Evolutionary conservation across 2,888 invertebrate genomes (phyloP).

Genomic region (Halocaridina rubra): DNA sequence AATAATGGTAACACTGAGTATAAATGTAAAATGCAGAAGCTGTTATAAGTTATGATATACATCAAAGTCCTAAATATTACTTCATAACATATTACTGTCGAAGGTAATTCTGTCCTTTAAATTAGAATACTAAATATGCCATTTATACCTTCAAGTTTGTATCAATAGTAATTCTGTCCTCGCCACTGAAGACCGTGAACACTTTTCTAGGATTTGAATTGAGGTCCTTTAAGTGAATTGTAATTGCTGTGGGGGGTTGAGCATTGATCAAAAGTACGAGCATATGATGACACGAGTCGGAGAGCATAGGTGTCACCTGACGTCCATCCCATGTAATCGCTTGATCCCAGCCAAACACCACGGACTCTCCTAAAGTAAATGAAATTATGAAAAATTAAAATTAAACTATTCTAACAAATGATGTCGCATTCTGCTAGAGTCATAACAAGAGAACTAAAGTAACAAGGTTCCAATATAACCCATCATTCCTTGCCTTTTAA

Average conservation of each 20-base stretch:
- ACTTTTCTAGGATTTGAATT: constrained; percentile 4
- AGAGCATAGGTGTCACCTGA: constrained; percentile 42
- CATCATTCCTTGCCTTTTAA: too few relatives aligned
- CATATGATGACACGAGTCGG: constrained; percentile 57
- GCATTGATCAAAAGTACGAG: constrained; percentile 42
- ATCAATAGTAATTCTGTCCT: constrained; percentile 35
- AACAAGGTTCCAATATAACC: too few relatives aligned
- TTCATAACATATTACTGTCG: too few relatives aligned
- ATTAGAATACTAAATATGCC: too few relatives aligned
- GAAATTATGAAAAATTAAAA: too few relatives aligned
- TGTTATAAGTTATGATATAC: neutral
- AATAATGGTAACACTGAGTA: neutral
- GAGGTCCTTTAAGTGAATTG: constrained; percentile 31
- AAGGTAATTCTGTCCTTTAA: too few relatives aligned
- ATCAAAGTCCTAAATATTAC: too few relatives aligned
- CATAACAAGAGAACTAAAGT: too few relatives aligned
- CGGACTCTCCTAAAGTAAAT: constrained; percentile 53
- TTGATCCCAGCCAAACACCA: constrained; percentile 49
- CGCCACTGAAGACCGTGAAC: constrained; percentile 48
- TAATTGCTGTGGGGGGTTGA: constrained; percentile 39
- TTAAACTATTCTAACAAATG: too few relatives aligned
- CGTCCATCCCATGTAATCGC: constrained; percentile 59
- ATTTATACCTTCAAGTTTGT: constrained; percentile 32
- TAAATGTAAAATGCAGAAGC: neutral
- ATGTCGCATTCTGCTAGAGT: too few relatives aligned